Conservation (phyloP, 2,113 vertebrate genomes). For the Poeciliopsis prolifica region DNA sequence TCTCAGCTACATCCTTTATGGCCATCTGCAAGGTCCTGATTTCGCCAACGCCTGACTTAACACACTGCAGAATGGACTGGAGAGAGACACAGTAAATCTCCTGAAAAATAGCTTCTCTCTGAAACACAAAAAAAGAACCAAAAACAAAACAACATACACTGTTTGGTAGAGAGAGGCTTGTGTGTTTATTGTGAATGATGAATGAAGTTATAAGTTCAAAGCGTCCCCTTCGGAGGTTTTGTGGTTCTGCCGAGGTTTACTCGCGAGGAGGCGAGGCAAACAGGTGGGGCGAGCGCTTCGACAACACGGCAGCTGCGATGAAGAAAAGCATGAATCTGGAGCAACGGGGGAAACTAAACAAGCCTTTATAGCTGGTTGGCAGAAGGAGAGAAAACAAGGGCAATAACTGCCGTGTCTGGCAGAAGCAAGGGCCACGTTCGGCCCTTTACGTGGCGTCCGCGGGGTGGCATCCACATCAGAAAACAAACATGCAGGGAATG, state of each 20-base stretch:
- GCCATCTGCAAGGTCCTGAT: slow-evolving; percentile 49
- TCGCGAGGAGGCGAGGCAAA: slow-evolving; percentile 22
- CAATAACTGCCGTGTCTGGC: too few species aligned
- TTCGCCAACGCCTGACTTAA: slow-evolving; percentile 43
- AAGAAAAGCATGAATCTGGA: slow-evolving; percentile 35
- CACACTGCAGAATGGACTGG: slow-evolving; percentile 25
- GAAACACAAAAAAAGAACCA: too few species aligned
- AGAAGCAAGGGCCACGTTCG: too few species aligned
- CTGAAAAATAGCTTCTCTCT: background rate
- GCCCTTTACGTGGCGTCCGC: too few species aligned
- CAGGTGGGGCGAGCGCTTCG: slow-evolving; percentile 22
- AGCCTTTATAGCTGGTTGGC: background rate
- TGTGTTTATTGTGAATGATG: background rate
- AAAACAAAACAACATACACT: background rate
- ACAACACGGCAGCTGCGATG: slow-evolving; percentile 12
- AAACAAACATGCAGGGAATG: too few species aligned
- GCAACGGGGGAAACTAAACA: slow-evolving; percentile 18
- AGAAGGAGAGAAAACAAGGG: slow-evolving; percentile 14
- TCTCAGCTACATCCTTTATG: slow-evolving; percentile 59
- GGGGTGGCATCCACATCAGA: too few species aligned
- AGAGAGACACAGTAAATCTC: slow-evolving; percentile 10
- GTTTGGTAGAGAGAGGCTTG: background rate
- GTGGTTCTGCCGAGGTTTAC: background rate
- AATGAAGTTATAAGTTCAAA: background rate
- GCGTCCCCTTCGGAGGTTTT: background rate